Base-by-base conservation (phyloP, 2,888 invertebrate genomes). In the Drosophila hamatofila region DNA sequence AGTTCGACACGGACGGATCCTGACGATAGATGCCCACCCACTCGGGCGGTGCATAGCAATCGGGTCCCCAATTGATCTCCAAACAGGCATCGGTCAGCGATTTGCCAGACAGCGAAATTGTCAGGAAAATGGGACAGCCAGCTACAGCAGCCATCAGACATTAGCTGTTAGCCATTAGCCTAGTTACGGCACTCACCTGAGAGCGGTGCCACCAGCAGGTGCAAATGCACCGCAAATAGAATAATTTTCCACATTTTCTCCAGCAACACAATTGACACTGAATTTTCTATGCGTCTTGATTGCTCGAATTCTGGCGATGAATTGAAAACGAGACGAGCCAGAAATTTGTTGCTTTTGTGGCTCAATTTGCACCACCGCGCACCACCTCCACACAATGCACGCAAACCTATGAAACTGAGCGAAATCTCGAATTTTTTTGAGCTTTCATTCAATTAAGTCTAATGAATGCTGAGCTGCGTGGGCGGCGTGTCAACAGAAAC, bases 41-140 rank as follows among this genome's bases (percentile, higher is more conserved):
- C 68, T 92, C 80, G 14, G 93, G 93, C 25, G 90, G 87, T 12
- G 85, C 77, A 54, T 76, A 80, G 68, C 93, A 93, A 52, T 90
- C 86, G 37, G 92, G 92, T 18, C 92, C 92, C 93, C 92, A 93
- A 62, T 92, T 92, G 16, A 93, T 68, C 76, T 91, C 91, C 42
- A 93, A 68, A 5, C 78, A 78, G 3, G 92, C 83, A 27, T 92
- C 92, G 39, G 83, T 76, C 48, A 90, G 58, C 3, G 82, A 83
- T 52, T 91, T 91, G 55, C 91, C 91, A 35, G 81, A 82, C 56
- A 92, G 75, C n/a, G 92, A 91, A 37, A 92, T 82, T 23, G 91
- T 90, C 25, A 93, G 64, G 63, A 89, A 92, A 23, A 93, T 89
- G 33, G 92, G 92, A 67, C 93, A 93, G 37, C 76, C 84, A 72